phyloP scores from a whole-genome alignment of 92 coral and sea anemone genomes.

The Porites divaricata region DNA sequence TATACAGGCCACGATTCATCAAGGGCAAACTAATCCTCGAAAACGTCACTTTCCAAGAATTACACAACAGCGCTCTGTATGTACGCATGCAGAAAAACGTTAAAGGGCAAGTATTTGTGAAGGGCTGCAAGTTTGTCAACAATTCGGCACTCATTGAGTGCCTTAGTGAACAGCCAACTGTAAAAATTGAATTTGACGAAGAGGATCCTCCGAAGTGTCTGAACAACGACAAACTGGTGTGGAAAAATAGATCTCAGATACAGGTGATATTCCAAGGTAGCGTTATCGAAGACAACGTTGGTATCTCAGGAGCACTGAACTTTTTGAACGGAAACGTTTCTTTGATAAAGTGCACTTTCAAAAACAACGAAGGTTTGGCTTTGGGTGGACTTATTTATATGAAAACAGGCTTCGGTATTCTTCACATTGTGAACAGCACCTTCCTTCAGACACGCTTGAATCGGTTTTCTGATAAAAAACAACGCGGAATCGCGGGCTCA shows the following conservation, averaged over 20 bases:
- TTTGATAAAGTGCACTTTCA: constrained; percentile 34
- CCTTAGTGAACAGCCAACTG: neutral
- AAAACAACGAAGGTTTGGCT: constrained; percentile 35
- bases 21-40: neutral
- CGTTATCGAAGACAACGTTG: constrained; percentile 41
- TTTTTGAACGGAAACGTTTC: constrained; percentile 33
- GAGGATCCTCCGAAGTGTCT: constrained; percentile 5
- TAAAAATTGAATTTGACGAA: constrained; percentile 4
- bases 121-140: constrained; percentile 14
- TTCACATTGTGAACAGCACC: constrained; percentile 36
- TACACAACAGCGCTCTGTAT: constrained; percentile 7
- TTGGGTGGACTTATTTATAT: constrained; percentile 31
- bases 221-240: neutral
- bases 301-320: constrained; percentile 41
- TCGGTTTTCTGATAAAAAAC: neutral
- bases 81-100: neutral
- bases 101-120: neutral
- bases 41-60: constrained; percentile 14
- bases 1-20: neutral
- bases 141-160: neutral
- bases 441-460: constrained; percentile 26
- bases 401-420: constrained; percentile 39
- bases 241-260: constrained; percentile 5
- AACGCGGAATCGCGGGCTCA: neutral
- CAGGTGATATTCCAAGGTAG: constrained; percentile 33